phyloP scores from a whole-genome alignment of 2,888 invertebrate species.

The Athalia cordata region DNA sequence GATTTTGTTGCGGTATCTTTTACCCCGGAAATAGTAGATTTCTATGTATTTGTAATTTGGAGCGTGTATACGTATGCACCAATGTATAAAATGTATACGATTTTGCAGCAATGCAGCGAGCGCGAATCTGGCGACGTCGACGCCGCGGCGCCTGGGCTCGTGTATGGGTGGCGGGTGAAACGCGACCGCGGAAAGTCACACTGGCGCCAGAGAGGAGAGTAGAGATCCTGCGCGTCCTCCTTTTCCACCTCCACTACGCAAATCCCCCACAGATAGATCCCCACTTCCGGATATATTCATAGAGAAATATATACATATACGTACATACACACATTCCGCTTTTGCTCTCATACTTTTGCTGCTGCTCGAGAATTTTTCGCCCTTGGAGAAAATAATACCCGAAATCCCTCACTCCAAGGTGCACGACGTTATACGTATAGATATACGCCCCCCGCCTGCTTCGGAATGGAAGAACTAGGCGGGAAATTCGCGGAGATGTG shows the following conservation, averaged over 20 bases:
- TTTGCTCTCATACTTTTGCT: no score
- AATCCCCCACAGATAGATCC: no score
- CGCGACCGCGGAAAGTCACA: constrained; percentile 15
- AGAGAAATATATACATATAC: not conserved
- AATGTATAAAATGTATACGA: no score
- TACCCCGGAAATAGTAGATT: no score
- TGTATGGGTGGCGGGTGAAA: not conserved
- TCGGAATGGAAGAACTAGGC: not conserved
- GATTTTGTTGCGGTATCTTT: no score
- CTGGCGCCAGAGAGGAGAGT: constrained; percentile 23
- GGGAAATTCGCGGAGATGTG: not conserved
- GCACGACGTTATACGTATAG: not conserved
- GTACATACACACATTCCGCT: not conserved
- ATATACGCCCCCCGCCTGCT: not conserved
- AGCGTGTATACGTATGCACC: no score
- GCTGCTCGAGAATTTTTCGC: no score
- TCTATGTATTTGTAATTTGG: no score
- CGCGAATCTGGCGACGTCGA: not conserved
- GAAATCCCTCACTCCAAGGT: no score
- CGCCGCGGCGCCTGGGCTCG: not conserved
- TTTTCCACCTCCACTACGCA: not conserved
- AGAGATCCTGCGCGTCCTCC: not conserved
- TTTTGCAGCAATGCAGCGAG: no score
- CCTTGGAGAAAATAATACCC: no score
- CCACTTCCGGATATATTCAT: constrained; percentile 7